Percentiles rank a stretch among this genome's conserved stretches.
These are phyloP conservation scores for Argentina silus DNA, from an alignment of 2,797 vertebrate species.

Conservation along the genomic window DNA sequence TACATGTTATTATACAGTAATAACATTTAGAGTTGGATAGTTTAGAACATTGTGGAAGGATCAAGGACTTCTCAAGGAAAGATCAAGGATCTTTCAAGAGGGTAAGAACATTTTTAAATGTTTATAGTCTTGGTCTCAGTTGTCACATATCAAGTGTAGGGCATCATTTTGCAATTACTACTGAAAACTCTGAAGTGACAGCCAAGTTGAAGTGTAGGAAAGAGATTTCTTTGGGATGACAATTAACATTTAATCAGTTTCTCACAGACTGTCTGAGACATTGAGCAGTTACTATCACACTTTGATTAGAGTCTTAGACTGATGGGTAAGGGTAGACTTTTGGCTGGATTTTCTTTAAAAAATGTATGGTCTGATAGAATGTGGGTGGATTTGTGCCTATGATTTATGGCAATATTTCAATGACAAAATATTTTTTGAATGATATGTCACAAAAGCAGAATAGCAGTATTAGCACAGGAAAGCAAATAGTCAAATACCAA, in stretches of 20 bases:
- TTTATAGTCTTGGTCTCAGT: not conserved
- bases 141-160: not conserved
- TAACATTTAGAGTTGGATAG: not conserved
- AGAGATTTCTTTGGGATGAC: not conserved
- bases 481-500: not conserved
- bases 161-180: not conserved
- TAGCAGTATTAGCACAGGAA: not conserved
- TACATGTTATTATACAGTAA: not conserved
- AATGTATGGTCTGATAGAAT: not conserved
- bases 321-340: too few relatives aligned
- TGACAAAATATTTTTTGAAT: not conserved
- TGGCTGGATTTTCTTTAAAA: not conserved
- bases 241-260: not conserved
- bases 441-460: not conserved
- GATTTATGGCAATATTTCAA: not conserved
- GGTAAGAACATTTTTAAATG: slow-evolving; percentile 2
- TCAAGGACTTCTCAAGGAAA: not conserved
- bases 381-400: not conserved
- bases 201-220: not conserved
- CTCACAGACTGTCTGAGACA: not conserved
- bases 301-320: not conserved
- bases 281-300: not conserved
- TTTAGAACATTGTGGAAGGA: not conserved
- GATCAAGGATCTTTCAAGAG: not conserved
- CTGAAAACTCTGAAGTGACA: not conserved